Evolutionary conservation across 2,888 invertebrate genomes (phyloP), one percentile per base, ranked within the genome.

Genomic region (Ormia ochracea): DNA sequence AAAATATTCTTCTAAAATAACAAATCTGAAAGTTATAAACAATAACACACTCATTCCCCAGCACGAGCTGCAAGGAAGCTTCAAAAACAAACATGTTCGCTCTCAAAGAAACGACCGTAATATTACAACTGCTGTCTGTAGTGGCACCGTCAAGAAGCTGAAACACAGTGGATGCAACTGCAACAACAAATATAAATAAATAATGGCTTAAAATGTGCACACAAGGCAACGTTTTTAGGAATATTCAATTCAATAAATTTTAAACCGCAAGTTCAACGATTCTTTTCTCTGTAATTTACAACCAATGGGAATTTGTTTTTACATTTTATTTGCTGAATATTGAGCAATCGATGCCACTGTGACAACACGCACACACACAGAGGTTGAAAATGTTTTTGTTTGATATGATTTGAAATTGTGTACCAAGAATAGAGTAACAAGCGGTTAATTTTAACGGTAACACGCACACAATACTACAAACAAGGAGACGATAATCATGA

Each of bases 401-500:
- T 38, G 14, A 19, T 28, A 19, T 52, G 12, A 19, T 28, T 28
- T 52, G 12, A 17, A 52, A 59, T 61, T 38, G 43, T 43, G 43
- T 45, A 36, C 43, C 38, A 50, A 70, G 58, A 59, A 41, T 63
- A 65, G n/a, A 58, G 70, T 65, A 70, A 70, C 70, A 70, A 70
- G 58, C 69, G 63, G 70, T 77, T 77, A 77, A 70, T 58, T 77
- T 70, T 58, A 77, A 70, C 63, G 56, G 54, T 58, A 58, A 65
- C 38, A 65, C 63, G 61, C 59, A 38, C 21, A 63, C 72, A 73
- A 6, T 17, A 17, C 5, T 52, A 28, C 21, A 2, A 43, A 45
- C 6, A 10, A 28, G 9, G 33, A 33, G 2, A 33, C 12, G 23
- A 14, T 36, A 61, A 66, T 43, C 31, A 68, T 38, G n/a, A 43